Evolutionary conservation across 2,888 invertebrate species (phyloP), one percentile per base, ranked within the genome.

Genomic region (Chalcis sispes): DNA sequence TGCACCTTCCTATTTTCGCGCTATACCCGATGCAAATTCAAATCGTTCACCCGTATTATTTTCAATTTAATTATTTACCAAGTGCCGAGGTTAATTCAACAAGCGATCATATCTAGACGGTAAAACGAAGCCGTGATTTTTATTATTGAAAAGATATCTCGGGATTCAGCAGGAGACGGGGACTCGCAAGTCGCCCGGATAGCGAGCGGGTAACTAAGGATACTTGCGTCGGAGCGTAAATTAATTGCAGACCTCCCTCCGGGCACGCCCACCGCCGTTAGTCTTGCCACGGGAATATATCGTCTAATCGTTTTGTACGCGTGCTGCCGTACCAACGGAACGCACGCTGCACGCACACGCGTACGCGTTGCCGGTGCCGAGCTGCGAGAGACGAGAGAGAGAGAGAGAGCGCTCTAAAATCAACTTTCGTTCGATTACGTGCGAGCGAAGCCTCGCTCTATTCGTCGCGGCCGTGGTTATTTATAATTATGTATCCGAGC

Each of bases 221-320:
- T 86, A 87, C 86, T 86, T 85, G 84, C 86, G 79, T 80, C 78
- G 80, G 82, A 82, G 84, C 84, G 84, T 86, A 85, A 86, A 86
- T 86, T 85, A 84, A 85, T 85, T 83, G 78, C 54, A 77, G 81
- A 83, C 82, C 83, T 83, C 83, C 84, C 83, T 23, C 82, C 82
- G 81, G 82, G 81, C 80, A 84, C 86, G 84, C 86, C 86, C 80
- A 86, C 84, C 79, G 78, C 76, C n/a, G n/a, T n/a, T n/a, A n/a
- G n/a, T n/a, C 77, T 79, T 75, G 32, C 32, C 78, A 62, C 77
- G 74, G 75, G 77, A 77, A 80, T 80, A 80, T 81, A 81, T 81
- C 81, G 81, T 80, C 84, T 83, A 86, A 86, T 85, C 83, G 83
- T 82, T 79, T 82, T 75, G 77, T 75, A 77, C 77, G 75, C 77